Evolutionary conservation across 2,888 invertebrate genomes (phyloP).

Genomic region (Lasioglossum oenotherae): DNA sequence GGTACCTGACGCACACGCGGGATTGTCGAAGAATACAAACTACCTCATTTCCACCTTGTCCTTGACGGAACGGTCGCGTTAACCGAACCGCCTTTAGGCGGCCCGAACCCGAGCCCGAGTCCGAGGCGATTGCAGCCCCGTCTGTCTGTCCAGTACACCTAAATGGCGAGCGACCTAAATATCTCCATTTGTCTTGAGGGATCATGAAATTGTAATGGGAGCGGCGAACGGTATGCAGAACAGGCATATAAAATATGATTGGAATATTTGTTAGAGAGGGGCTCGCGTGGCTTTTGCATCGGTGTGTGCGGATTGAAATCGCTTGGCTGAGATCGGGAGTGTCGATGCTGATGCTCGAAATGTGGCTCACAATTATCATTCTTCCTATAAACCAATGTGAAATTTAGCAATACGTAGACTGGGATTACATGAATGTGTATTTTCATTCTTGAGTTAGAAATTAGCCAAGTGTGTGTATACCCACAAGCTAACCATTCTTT

Average conservation of each 20-base stretch:
- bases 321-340: background rate
- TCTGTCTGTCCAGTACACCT: constrained; percentile 9
- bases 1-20: constrained; percentile 53
- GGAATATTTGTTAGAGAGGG: constrained; percentile 41
- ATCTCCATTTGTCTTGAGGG: constrained; percentile 55
- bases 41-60: constrained; percentile 67
- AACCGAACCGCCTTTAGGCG: constrained; percentile 62
- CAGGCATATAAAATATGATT: constrained; percentile 39
- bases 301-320: background rate
- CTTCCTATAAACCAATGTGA: no score
- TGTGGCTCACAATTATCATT: background rate
- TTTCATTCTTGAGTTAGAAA: no score
- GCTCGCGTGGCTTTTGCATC: background rate
- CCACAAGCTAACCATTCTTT: no score
- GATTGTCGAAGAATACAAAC: constrained; percentile 66
- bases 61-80: constrained; percentile 64
- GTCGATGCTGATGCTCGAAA: background rate
- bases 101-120: constrained; percentile 33
- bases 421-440: no score
- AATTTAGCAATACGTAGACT: no score
- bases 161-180: constrained; percentile 47
- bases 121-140: constrained; percentile 25
- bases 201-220: constrained; percentile 50
- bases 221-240: constrained; percentile 26
- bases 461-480: no score